Conservation (phyloP, 2,113 vertebrate species). For the Phrynosoma platyrhinos region DNA sequence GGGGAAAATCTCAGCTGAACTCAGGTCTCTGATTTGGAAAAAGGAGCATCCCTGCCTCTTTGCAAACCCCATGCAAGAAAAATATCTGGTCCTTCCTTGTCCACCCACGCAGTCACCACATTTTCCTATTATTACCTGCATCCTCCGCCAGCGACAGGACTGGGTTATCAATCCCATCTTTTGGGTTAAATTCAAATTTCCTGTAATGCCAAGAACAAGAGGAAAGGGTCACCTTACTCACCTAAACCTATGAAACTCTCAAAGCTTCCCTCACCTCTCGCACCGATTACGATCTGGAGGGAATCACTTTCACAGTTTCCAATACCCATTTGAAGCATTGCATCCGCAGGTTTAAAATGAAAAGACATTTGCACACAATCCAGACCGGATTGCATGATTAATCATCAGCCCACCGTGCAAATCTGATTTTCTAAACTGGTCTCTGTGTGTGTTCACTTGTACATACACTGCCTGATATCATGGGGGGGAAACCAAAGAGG, state of each 20-base stretch:
- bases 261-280: background rate
- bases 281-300: background rate
- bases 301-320: too few relatives aligned
- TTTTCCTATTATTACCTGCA: conserved; percentile 73
- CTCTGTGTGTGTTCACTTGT: background rate
- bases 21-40: too few relatives aligned
- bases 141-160: conserved; percentile 88
- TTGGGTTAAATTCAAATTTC: conserved; percentile 91
- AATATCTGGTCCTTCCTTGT: background rate
- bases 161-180: conserved; percentile 94
- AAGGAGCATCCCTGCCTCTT: background rate
- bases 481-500: background rate
- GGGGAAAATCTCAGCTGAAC: background rate
- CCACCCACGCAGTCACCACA: background rate
- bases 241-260: background rate
- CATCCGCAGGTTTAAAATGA: background rate
- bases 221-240: background rate
- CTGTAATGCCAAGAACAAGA: conserved; percentile 74
- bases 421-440: background rate
- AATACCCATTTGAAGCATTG: background rate
- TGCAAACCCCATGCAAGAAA: background rate
- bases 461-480: background rate
- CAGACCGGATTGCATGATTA: too few relatives aligned
- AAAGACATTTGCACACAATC: background rate
- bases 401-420: too few relatives aligned